Base-by-base conservation (phyloP, 2,113 vertebrate species). In the Microcebus ravelobensis region DNA sequence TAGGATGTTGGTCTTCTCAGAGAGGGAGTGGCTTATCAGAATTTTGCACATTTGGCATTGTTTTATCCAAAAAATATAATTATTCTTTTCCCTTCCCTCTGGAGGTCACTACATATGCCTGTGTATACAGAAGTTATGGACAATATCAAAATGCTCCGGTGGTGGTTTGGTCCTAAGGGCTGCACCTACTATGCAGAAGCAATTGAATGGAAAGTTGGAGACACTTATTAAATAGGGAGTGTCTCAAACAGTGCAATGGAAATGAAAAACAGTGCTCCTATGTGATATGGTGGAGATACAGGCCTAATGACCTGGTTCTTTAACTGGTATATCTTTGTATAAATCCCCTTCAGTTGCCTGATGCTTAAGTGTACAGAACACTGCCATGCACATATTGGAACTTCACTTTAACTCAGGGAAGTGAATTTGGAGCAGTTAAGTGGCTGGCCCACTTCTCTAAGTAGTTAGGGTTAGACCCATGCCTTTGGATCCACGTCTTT, bases 41-140 rank as follows among this genome's bases (percentile, higher is more conserved):
- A 91, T 31, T 96, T 95, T 91, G 65, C 80, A 94, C 85, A 90
- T 92, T 91, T 94, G 82, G 94, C 39, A 18, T 61, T 74, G 27
- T 83, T 87, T 96, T 92, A 52, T 71, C 14, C 0, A 77, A 74
- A 70, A 91, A 90, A 65, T 48, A 39, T 68, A n/a, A 87, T 95
- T 2, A 12, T 96, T 90, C 73, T 63, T 55, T 86, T 76, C 39
- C 23, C 71, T 95, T 71, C 29, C 29, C 91, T 92, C 79, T 27
- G 25, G 73, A 80, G 36, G 70, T 67, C 83, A 39, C 34, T 29
- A 29, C 29, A 34, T 34, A 57, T 71, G 29, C 34, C 9, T 17
- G 39, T 18, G 48, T 23, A n/a, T 45, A 29, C 3, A 55, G 79
- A 74, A 79, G 9, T 29, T 61, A 42, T 4, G 20, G 73, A 25